Conservation (phyloP, 1,140 invertebrate species). For the Notospermus geniculatus region DNA sequence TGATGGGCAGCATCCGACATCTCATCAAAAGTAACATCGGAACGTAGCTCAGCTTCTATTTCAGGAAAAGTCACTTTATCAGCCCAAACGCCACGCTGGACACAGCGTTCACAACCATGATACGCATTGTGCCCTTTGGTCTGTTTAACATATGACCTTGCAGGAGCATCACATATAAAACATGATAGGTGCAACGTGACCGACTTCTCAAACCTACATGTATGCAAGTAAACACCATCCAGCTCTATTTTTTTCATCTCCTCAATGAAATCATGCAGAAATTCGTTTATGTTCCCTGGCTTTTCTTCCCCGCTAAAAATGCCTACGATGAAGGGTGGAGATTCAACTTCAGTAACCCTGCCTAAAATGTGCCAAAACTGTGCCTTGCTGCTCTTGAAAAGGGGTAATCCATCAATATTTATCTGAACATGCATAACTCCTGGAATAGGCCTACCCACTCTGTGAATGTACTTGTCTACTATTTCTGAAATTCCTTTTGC, state of each 20-base stretch:
- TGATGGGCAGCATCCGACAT: not conserved
- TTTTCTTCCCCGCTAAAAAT: not conserved
- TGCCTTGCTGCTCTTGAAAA: not conserved
- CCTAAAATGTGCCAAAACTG: constrained; percentile 10
- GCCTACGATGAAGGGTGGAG: not conserved
- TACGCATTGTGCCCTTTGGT: too few relatives aligned
- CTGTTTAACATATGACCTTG: constrained; percentile 41
- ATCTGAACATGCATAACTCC: not conserved
- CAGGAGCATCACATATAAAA: constrained; percentile 45
- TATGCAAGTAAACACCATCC: not conserved
- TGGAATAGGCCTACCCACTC: not conserved
- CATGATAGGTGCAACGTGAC: not conserved
- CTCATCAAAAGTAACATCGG: not conserved
- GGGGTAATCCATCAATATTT: not conserved
- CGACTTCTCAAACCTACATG: too few relatives aligned
- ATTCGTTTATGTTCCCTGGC: not conserved
- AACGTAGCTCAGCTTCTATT: not conserved
- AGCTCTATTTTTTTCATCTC: not conserved
- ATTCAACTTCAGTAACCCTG: not conserved
- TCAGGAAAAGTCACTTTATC: not conserved
- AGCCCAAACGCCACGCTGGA: not conserved
- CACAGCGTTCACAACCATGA: constrained; percentile 41
- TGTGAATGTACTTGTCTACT: not conserved
- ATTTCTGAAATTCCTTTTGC: not conserved
- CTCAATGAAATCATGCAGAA: not conserved